Conservation (phyloP, 1,140 invertebrate genomes). For the Trichonephila inaurata region DNA sequence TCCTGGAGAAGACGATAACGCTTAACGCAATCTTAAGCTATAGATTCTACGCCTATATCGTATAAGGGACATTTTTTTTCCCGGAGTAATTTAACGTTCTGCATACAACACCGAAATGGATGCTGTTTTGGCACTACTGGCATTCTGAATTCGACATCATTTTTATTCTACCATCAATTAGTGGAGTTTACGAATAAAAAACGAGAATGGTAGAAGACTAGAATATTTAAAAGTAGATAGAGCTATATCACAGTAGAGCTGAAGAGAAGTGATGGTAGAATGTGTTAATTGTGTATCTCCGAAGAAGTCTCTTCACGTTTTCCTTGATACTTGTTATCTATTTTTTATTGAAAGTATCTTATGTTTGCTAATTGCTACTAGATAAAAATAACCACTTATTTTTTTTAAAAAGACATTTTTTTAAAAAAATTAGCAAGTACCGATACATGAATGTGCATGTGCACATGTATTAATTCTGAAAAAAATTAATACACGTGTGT, state of each 20-base stretch:
- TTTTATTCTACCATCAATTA: neutral
- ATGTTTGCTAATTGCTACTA: neutral
- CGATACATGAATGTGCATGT: too few species aligned
- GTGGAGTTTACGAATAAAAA: neutral
- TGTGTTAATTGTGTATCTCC: neutral
- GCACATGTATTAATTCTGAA: too few species aligned
- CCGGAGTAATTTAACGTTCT: neutral
- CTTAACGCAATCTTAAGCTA: neutral
- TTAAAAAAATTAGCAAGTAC: too few species aligned
- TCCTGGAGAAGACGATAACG: neutral
- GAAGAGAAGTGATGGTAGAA: neutral
- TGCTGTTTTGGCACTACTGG: neutral
- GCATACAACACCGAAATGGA: neutral
- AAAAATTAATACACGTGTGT: too few species aligned
- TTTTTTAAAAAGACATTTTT: too few species aligned
- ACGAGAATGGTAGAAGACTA: neutral
- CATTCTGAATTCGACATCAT: neutral
- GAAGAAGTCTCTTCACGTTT: neutral
- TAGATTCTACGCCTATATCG: neutral
- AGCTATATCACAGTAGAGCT: neutral
- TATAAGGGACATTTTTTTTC: neutral
- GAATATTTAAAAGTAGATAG: neutral
- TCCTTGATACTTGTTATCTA: neutral
- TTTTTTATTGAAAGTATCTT: neutral
- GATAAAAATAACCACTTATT: neutral